Evolutionary conservation across 2,888 invertebrate species (phyloP), one percentile per base, ranked within the genome.

Genomic region (Chironomus riparius): DNA sequence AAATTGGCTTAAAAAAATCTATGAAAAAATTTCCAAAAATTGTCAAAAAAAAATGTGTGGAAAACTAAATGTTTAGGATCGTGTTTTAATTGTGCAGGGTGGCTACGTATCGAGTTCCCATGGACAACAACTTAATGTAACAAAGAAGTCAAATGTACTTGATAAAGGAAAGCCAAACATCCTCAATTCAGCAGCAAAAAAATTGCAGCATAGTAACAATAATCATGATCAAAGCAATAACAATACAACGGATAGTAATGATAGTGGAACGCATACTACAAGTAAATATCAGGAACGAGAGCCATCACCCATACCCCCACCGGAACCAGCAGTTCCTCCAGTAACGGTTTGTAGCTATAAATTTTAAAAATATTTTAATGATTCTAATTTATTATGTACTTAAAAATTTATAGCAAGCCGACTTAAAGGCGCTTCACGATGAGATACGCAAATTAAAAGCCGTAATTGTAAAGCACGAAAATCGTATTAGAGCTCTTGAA

Each of bases 401-500:
- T 28, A 62, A 28, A 72, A 13, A 28, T 74, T 82, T 6, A n/a
- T n/a, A 89, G 91, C 91, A 91, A 78, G 91, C 91, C 79, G 89
- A 92, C 78, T 85, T 95, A 18, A 93, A 93, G 79, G 94, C 94
- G 82, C 88, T 94, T 79, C 89, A 91, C 61, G 94, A 95, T 81
- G 95, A 95, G 84, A 94, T 96, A 80, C 89, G 95, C 77, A 95
- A 95, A 83, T 85, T 96, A 79, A 96, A 96, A 82, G 92, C 95
- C n/a, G 93, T 96, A 83, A 94, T 96, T 79, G 93, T 96, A 28
- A 95, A 95, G 81, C 96, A 96, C 82, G 96, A 96, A 85, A 95
- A 94, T 79, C 83, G 84, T 77, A 83, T 84, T 76, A 83, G 84
- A 24, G 83, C 83, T 73, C 79, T 84, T 77, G 84, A 84, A 79